Base-by-base conservation (phyloP, 2,888 invertebrate genomes). In the Dynastes tityus region DNA sequence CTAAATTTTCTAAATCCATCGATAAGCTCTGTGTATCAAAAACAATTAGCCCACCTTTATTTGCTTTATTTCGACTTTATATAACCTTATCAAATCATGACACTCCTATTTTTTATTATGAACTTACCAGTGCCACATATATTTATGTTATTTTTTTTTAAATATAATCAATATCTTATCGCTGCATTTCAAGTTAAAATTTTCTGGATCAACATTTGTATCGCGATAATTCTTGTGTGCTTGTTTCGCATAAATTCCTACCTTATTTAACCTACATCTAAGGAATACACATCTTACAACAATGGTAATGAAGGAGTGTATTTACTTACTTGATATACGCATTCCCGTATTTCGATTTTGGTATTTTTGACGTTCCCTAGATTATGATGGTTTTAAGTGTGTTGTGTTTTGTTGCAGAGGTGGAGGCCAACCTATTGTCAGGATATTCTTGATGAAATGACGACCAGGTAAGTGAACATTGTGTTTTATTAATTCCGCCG, bases 391-490 rank as follows among this genome's bases (percentile, higher is more conserved):
- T 74, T 74, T 45, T 74, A 27, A 61, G 61, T 74, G 70, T 32
- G 77, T 65, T 78, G 78, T 78, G 80, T 82, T 82, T 79, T 84
- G 81, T 85, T 84, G 74, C 85, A 85, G 85, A 84, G 83, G 83
- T 85, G 82, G 83, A 81, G 82, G 58, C 81, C 82, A 80, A 77
- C 81, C 78, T 81, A 79, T 80, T 81, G 80, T 81, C 80, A 81
- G 78, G 81, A 79, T 79, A 76, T 82, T 80, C 81, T 85, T 80
- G 82, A 85, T 85, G 87, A 83, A 84, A 86, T 87, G 87, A 85
- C 84, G 83, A 83, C 85, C 82, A 84, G 87, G 87, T 87, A 82
- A 86, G 87, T 85, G 22, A 49, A 45, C 76, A 40, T 45, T 6
- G 32, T 55, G 78, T 81, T 79, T 76, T 67, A 6, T 71, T 71